Conservation (phyloP, 2,113 vertebrate genomes). For the Butastur rufipennis region DNA sequence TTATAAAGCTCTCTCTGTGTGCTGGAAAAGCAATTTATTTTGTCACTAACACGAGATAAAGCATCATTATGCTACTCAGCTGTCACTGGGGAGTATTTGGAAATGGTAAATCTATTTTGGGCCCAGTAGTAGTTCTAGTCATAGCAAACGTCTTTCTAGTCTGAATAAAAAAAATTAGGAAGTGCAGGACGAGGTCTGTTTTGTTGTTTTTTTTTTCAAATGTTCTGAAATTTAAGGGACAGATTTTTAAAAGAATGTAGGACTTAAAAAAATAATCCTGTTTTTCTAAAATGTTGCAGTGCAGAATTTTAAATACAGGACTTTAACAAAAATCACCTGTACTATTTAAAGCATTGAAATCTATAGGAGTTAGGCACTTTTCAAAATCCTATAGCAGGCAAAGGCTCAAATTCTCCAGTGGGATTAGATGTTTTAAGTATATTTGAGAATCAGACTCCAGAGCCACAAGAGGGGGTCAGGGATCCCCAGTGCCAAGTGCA, state of each 20-base stretch:
- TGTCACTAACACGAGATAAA: background rate
- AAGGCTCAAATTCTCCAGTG: background rate
- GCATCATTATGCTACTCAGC: background rate
- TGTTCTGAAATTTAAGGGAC: background rate
- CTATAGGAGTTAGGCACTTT: background rate
- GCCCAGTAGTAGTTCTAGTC: background rate
- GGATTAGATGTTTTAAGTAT: background rate
- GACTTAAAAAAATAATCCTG: background rate
- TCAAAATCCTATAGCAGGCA: background rate
- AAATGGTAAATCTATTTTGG: background rate
- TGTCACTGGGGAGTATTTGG: background rate
- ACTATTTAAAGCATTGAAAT: background rate
- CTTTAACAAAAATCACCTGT: background rate
- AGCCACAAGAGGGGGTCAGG: background rate
- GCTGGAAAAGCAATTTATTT: conserved; percentile 41
- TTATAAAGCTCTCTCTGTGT: background rate
- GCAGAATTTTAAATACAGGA: background rate
- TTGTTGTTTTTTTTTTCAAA: background rate
- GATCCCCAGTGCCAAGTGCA: background rate
- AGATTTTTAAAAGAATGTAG: background rate
- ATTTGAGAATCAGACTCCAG: background rate
- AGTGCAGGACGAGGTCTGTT: background rate
- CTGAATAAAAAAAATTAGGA: background rate
- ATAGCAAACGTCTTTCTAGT: background rate
- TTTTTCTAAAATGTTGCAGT: background rate